Percentiles rank a stretch among this genome's conserved stretches.
Evolutionary conservation across 2,113 vertebrate species (phyloP).

Genomic region (Mesoclemmys tuberculata): DNA sequence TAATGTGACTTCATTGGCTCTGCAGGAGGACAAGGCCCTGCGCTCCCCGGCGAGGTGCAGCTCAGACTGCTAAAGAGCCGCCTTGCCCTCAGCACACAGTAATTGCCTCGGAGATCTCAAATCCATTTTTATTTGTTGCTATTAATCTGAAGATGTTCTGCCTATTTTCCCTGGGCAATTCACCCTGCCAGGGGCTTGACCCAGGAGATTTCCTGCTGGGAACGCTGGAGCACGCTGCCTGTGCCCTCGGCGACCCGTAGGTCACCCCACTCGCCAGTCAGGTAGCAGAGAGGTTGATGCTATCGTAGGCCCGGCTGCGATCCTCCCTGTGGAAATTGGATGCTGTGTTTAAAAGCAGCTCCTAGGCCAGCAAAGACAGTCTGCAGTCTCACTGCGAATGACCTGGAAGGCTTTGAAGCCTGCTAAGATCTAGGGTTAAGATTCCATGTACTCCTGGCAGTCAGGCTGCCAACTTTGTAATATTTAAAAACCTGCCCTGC

Average conservation of each 20-base stretch:
- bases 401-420: not conserved
- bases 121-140: constrained; percentile 76
- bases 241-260: not conserved
- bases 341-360: not conserved
- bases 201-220: constrained; percentile 27
- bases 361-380: rapidly evolving
- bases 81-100: constrained; percentile 67
- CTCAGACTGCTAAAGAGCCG: constrained; percentile 62
- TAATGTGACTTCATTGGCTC: constrained; percentile 61
- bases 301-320: rapidly evolving
- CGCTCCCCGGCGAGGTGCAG: not conserved
- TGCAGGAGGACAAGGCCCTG: constrained; percentile 50
- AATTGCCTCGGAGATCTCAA: constrained; percentile 67
- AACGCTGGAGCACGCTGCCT: not conserved
- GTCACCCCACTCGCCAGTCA: constrained; percentile 7
- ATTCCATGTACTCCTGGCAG: not conserved
- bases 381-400: rapidly evolving
- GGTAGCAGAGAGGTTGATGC: not conserved
- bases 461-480: too few relatives aligned
- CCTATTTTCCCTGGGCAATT: constrained; percentile 74
- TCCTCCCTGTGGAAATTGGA: not conserved
- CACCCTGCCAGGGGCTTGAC: constrained; percentile 44
- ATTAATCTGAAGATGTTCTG: constrained; percentile 76
- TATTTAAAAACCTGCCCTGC: too few relatives aligned
- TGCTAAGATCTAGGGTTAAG: rapidly evolving